phyloP scores from a whole-genome alignment of 1,140 invertebrate genomes.

The Psilanteris sp. region DNA sequence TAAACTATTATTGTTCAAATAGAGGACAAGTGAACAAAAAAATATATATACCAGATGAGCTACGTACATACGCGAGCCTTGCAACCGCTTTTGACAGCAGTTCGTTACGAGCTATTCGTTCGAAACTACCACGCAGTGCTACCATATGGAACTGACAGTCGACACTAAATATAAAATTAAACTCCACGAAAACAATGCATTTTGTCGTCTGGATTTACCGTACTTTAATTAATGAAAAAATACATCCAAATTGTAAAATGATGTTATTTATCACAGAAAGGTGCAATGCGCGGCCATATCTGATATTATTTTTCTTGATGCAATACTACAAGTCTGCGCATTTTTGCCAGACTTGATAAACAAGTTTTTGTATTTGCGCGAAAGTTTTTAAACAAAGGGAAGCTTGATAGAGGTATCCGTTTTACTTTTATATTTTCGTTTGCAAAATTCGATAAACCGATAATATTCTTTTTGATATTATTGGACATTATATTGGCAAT shows the following conservation, averaged over 20 bases:
- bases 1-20: no score
- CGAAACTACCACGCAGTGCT: constrained; percentile 54
- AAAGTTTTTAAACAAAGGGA: constrained; percentile 41
- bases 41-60: constrained; percentile 7
- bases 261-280: constrained; percentile 20
- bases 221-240: constrained; percentile 55
- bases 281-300: constrained; percentile 10
- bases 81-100: constrained; percentile 58
- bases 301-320: constrained; percentile 42
- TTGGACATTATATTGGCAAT: no score
- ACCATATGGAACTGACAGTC: constrained; percentile 56
- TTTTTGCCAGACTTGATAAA: constrained; percentile 38
- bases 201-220: constrained; percentile 28
- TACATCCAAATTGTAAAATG: constrained; percentile 22
- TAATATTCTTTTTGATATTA: constrained; percentile 3
- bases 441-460: constrained; percentile 15
- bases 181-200: constrained; percentile 43
- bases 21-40: no score
- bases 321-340: constrained; percentile 9
- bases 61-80: constrained; percentile 26
- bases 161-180: constrained; percentile 56
- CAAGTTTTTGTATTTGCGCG: constrained; percentile 37
- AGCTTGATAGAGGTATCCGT: constrained; percentile 4
- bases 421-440: constrained; percentile 31
- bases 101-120: constrained; percentile 56